Conservation (phyloP, 2,888 invertebrate genomes). For the Barypeithes pellucidus region DNA sequence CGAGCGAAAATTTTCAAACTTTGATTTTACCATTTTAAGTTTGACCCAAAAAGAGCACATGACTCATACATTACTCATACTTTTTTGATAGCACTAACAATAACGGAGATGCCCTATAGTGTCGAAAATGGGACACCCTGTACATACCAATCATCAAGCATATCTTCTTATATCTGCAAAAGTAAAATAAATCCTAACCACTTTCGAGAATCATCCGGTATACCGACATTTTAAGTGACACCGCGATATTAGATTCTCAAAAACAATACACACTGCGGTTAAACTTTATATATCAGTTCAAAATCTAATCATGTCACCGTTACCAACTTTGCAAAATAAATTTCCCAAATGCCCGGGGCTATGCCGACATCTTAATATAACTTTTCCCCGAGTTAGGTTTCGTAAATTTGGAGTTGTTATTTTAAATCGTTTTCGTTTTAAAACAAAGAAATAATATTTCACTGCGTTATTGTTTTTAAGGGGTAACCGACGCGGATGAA, state of each 20-base stretch:
- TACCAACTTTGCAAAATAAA: conserved; percentile 45
- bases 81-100: too few relatives aligned
- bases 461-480: not conserved
- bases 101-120: too few relatives aligned
- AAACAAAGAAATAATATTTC: conserved; percentile 32
- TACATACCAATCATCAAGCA: too few relatives aligned
- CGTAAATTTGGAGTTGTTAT: conserved; percentile 37
- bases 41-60: too few relatives aligned
- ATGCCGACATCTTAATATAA: conserved; percentile 41
- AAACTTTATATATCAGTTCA: conserved; percentile 44
- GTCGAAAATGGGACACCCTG: too few relatives aligned
- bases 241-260: conserved; percentile 6
- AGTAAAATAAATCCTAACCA: too few relatives aligned
- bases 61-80: too few relatives aligned
- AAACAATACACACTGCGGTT: conserved; percentile 8
- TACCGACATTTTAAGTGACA: conserved; percentile 5
- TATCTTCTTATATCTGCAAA: too few relatives aligned
- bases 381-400: conserved; percentile 31
- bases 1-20: too few relatives aligned
- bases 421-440: conserved; percentile 35
- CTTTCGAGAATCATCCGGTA: not conserved
- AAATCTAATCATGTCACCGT: conserved; percentile 46
- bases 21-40: too few relatives aligned
- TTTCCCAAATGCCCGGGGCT: conserved; percentile 33
- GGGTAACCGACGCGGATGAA: not conserved